A percentile compares a stretch with the other conserved stretches of the same genome.
These are phyloP conservation scores for Drosophila navojoa DNA, from an alignment of 1,140 invertebrate genomes.

Conservation along the genomic window DNA sequence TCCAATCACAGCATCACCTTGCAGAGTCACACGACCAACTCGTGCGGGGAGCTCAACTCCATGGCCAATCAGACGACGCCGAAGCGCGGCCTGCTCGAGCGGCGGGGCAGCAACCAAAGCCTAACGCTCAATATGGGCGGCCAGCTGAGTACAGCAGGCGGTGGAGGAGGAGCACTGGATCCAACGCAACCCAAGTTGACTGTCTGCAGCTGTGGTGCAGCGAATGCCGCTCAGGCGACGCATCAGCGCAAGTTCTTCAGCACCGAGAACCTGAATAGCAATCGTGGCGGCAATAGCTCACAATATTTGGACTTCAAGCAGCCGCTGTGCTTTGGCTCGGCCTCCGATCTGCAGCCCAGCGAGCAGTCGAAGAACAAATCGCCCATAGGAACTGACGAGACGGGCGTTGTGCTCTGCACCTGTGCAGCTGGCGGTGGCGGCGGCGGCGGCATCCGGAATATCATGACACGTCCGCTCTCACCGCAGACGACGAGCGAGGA, in stretches of 20 bases:
- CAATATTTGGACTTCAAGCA: slow-evolving; percentile 55
- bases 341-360: slow-evolving; percentile 74
- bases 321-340: slow-evolving; percentile 75
- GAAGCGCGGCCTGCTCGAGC: slow-evolving; percentile 89
- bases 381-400: slow-evolving; percentile 12
- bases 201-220: slow-evolving; percentile 62
- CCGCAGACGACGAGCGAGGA: slow-evolving; percentile 87
- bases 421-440: slow-evolving; percentile 69
- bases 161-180: slow-evolving; percentile 3
- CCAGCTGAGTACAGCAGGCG: slow-evolving; percentile 48
- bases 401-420: slow-evolving; percentile 56
- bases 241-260: slow-evolving; percentile 83
- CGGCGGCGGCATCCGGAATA: slow-evolving; percentile 84
- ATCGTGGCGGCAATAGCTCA: slow-evolving; percentile 44
- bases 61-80: slow-evolving; percentile 79
- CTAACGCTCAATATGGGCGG: slow-evolving; percentile 88
- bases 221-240: slow-evolving; percentile 75
- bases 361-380: slow-evolving; percentile 46
- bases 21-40: slow-evolving; percentile 69
- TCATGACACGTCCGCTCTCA: slow-evolving; percentile 86
- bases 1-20: slow-evolving; percentile 95
- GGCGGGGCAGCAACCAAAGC: slow-evolving; percentile 93
- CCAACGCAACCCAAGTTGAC: slow-evolving; percentile 61
- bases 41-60: slow-evolving; percentile 84
- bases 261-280: slow-evolving; percentile 77